These are phyloP conservation scores for Chondrilla cf. caribensis DNA, from an alignment of 37 sponge, comb jelly and placozoan genomes.

Conservation along the genomic window DNA sequence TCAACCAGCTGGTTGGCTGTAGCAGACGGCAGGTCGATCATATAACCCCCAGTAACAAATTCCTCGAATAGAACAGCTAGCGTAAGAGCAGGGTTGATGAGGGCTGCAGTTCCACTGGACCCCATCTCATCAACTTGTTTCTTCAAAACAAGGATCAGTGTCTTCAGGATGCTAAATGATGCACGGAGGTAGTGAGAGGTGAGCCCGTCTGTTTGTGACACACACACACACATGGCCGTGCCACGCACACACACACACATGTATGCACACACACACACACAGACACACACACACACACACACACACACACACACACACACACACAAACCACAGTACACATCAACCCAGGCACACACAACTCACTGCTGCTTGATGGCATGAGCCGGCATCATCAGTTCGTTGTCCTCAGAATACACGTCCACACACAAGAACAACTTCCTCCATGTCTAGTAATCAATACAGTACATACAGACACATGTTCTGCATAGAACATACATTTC, in stretches of 20 bases:
- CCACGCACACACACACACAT: slow-evolving; percentile 14
- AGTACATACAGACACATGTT: not conserved
- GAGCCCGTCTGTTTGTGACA: not conserved
- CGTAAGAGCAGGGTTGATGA: not conserved
- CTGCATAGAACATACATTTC: no score
- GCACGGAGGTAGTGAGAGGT: not conserved
- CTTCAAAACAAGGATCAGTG: slow-evolving; percentile 14
- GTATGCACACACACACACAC: not conserved
- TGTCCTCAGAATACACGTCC: slow-evolving; percentile 37
- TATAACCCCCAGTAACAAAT: slow-evolving; percentile 42
- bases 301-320: not conserved
- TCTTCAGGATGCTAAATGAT: slow-evolving; percentile 11
- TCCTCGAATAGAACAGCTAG: slow-evolving; percentile 44
- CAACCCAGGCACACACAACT: not conserved
- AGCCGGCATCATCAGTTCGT: slow-evolving; percentile 33
- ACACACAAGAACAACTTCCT: slow-evolving; percentile 51
- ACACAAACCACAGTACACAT: not conserved
- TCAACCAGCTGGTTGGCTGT: not conserved
- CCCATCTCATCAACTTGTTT: slow-evolving; percentile 2
- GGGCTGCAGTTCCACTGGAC: no score
- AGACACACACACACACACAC: not conserved
- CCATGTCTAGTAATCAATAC: slow-evolving; percentile 35
- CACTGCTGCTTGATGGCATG: slow-evolving; percentile 49
- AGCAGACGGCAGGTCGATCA: not conserved
- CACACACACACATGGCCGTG: slow-evolving; percentile 7